A percentile compares a stretch with the other conserved stretches of the same genome.
These are phyloP conservation scores for Melanotaenia trifasciata DNA, from an alignment of 2,797 vertebrate species.

Conservation along the genomic window DNA sequence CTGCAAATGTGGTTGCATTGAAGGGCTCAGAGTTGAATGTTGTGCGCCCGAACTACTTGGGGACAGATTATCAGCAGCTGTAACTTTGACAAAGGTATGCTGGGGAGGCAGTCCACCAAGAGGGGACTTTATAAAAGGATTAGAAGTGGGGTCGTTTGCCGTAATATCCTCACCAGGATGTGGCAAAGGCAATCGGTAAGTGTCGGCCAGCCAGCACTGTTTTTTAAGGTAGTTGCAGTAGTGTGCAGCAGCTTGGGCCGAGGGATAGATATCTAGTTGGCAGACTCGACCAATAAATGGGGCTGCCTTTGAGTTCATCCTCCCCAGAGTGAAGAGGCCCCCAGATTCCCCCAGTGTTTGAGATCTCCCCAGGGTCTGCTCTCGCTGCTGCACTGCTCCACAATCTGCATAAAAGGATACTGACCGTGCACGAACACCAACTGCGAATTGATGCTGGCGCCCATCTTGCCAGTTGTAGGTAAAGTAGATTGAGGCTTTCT, in stretches of 20 bases:
- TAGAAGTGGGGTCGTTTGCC: slow-evolving; percentile 50
- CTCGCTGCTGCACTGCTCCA: slow-evolving; percentile 85
- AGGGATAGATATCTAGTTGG: slow-evolving; percentile 94
- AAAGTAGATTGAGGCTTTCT: slow-evolving; percentile 89
- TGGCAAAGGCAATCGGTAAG: slow-evolving; percentile 81
- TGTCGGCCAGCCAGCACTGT: slow-evolving; percentile 90
- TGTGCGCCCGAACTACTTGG: slow-evolving; percentile 37
- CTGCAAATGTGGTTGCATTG: slow-evolving; percentile 47
- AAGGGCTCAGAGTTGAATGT: slow-evolving; percentile 52
- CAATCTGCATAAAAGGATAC: slow-evolving; percentile 89
- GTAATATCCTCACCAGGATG: slow-evolving; percentile 40
- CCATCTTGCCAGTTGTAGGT: slow-evolving; percentile 89
- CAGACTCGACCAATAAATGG: slow-evolving; percentile 92
- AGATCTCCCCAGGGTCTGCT: slow-evolving; percentile 81
- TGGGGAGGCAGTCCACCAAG: slow-evolving; percentile 50
- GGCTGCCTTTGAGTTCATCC: slow-evolving; percentile 88
- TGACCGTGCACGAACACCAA: slow-evolving; percentile 83
- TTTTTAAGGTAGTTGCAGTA: slow-evolving; percentile 93
- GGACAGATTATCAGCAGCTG: slow-evolving; percentile 35
- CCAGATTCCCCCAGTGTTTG: slow-evolving; percentile 81
- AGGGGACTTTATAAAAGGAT: slow-evolving; percentile 41
- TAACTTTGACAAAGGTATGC: slow-evolving; percentile 33
- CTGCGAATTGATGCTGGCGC: slow-evolving; percentile 88
- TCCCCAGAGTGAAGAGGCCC: slow-evolving; percentile 90
- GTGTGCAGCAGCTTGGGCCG: slow-evolving; percentile 87